Base-by-base conservation (phyloP, 2,797 vertebrate genomes). In the Melanogrammus aeglefinus region DNA sequence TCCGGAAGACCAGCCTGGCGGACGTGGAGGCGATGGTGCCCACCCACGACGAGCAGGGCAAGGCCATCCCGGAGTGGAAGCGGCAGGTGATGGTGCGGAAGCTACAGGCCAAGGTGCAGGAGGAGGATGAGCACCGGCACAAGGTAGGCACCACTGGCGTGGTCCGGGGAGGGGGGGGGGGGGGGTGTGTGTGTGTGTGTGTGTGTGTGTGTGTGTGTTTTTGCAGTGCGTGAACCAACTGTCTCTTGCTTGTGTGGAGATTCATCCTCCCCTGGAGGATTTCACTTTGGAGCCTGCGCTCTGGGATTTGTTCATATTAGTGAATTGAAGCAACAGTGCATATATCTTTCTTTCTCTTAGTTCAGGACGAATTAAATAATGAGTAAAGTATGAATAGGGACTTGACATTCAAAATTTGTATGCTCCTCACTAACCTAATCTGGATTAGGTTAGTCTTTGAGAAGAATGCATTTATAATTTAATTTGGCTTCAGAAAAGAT, bases 41-140 rank as follows among this genome's bases (percentile, higher is more conserved):
- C 79, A 97, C 95, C 6, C 94, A 95, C 0, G 97, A 98, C 0
- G 97, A 98, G 90, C 96, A 97, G 90, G 97, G 96, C 27, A 93
- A 95, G 82, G 90, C 96, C 38, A 97, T 98, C 82, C 97, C 97
- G 0, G 97, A 98, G 83, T 98, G 97, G 97, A 98, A 97, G 90
- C 93, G 97, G 57, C 97, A 98, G 89, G 96, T 98, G 92, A 98
- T 98, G 97, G 95, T 97, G 78, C 94, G 97, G 3, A 99, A 99
- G 90, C 93, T 99, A 79, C 97, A 98, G 88, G 92, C 94, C 84
- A 98, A 97, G 91, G 96, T 98, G 90, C 97, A 99, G 83, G 97
- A 99, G 79, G 97, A 99, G 82, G 97, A 99, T 41, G 96, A 98
- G 73, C 95, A 96, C 90, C 95, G 94, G 78, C 96, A 94, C 86